Evolutionary conservation across 2,113 vertebrate genomes (phyloP).

Genomic region (Tragelaphus scriptus): DNA sequence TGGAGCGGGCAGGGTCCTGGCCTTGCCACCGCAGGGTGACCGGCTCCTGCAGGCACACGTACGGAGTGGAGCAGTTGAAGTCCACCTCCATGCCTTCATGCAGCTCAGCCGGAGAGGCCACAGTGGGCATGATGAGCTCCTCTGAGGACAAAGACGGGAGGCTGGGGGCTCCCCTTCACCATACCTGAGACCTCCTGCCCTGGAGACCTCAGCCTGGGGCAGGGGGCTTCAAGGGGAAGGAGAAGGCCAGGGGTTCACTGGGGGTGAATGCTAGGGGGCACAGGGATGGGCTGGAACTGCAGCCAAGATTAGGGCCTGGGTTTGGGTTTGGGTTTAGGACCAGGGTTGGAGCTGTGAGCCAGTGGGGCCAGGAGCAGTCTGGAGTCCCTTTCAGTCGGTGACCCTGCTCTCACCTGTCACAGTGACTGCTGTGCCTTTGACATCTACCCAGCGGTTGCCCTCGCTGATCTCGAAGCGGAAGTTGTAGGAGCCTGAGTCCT

Average conservation of each 20-base stretch:
- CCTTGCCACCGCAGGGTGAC: conserved; percentile 71
- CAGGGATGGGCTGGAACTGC: not conserved
- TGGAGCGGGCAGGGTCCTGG: conserved; percentile 25
- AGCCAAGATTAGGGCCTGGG: too few species aligned
- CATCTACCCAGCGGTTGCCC: conserved; percentile 62
- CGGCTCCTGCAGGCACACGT: conserved; percentile 34
- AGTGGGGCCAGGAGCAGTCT: not conserved
- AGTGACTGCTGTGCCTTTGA: conserved; percentile 1
- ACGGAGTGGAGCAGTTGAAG: conserved; percentile 78
- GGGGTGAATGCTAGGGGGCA: not conserved
- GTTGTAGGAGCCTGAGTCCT: conserved; percentile 69
- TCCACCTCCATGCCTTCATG: conserved; percentile 25
- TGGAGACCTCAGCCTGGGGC: not conserved
- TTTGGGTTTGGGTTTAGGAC: not conserved
- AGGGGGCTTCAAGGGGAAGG: not conserved
- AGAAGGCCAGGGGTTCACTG: not conserved
- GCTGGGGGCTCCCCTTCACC: not conserved
- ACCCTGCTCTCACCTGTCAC: conserved; percentile 64
- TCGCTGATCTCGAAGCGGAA: conserved; percentile 81
- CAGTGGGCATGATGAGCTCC: not conserved
- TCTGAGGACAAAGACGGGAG: conserved; percentile 59
- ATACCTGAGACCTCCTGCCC: not conserved
- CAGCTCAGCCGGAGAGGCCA: not conserved
- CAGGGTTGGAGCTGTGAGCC: not conserved
- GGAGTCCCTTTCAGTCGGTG: not conserved